Evolutionary conservation across 2,113 vertebrate species (phyloP).

Genomic region (Neodon shergylaensis): DNA sequence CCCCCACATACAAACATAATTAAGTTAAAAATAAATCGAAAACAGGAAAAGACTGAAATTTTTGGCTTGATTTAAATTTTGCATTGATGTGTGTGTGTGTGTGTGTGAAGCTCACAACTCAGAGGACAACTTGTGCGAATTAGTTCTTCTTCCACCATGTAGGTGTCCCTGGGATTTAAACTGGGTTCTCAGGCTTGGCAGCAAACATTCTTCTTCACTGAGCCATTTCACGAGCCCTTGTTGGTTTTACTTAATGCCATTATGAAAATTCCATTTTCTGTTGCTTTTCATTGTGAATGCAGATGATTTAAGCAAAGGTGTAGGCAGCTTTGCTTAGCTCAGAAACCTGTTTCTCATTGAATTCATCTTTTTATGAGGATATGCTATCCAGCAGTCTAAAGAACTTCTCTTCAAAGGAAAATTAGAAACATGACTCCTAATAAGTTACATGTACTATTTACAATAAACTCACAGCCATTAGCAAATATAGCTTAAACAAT

Average conservation of each 20-base stretch:
- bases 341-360: conserved; percentile 47
- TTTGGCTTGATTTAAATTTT: neutral
- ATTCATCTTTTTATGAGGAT: conserved; percentile 28
- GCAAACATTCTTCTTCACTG: neutral
- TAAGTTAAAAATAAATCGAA: neutral
- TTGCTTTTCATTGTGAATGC: conserved; percentile 10
- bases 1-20: neutral
- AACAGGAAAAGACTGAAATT: neutral
- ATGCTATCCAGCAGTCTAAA: neutral
- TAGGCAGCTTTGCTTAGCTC: conserved; percentile 5
- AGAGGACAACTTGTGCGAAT: neutral
- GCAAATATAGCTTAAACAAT: conserved; percentile 40
- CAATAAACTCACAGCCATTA: conserved; percentile 24
- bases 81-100: neutral
- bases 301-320: conserved; percentile 31
- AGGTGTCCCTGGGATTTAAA: neutral
- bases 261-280: conserved; percentile 17
- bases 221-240: neutral
- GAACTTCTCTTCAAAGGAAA: conserved; percentile 37
- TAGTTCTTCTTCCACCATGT: neutral
- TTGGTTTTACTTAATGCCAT: neutral
- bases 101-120: neutral
- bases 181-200: neutral
- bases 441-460: conserved; percentile 31
- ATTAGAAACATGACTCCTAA: conserved; percentile 22